A percentile compares a stretch with the other conserved stretches of the same genome.
Evolutionary conservation across 2,888 invertebrate genomes (phyloP).

Genomic region (Metacarcinus magister): DNA sequence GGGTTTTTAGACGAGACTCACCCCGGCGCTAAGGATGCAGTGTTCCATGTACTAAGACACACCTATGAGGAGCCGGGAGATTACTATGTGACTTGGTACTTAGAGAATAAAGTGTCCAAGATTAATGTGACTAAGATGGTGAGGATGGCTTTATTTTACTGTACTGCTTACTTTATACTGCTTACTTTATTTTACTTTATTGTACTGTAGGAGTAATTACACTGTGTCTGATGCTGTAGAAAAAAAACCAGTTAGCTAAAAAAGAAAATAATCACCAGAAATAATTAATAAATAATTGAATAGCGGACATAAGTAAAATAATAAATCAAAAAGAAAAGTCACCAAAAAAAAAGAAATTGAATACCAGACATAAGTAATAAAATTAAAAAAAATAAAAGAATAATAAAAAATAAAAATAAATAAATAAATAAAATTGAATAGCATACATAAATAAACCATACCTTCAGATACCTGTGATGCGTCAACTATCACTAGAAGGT

Average conservation of each 20-base stretch:
- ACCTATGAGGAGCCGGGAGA: background rate
- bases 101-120: constrained; percentile 60
- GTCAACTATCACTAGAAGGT: background rate
- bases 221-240: background rate
- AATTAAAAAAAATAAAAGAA: background rate
- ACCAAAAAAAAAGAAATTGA: too few relatives aligned
- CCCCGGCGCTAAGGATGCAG: background rate
- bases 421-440: too few relatives aligned
- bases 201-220: background rate
- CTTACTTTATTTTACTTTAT: background rate
- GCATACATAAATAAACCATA: too few relatives aligned
- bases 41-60: background rate
- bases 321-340: too few relatives aligned
- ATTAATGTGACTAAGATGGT: constrained; percentile 50
- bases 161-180: too few relatives aligned
- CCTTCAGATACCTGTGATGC: constrained; percentile 47
- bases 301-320: too few relatives aligned
- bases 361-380: too few relatives aligned
- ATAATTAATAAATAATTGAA: too few relatives aligned
- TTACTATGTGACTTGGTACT: constrained; percentile 17
- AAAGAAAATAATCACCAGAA: too few relatives aligned
- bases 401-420: too few relatives aligned
- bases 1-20: background rate
- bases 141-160: background rate
- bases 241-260: too few relatives aligned